phyloP scores from a whole-genome alignment of 2,797 vertebrate species.

The Lepus oiostolus region DNA sequence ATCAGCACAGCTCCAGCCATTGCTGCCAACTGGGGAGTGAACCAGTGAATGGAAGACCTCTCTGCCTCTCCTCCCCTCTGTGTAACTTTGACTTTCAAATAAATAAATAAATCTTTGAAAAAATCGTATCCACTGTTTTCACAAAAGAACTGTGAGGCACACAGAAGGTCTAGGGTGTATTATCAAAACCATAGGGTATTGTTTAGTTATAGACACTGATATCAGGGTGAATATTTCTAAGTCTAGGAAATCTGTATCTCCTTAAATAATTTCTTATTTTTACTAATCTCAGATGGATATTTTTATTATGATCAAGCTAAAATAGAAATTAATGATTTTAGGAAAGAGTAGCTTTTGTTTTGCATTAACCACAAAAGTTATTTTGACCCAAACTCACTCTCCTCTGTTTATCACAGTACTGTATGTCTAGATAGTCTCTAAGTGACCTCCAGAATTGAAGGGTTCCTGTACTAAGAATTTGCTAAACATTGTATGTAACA shows the following conservation, averaged over 20 bases:
- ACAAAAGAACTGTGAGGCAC: not conserved
- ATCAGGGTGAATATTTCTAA: not conserved
- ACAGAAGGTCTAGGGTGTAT: not conserved
- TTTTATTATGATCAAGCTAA: not conserved
- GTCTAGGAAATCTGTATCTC: not conserved
- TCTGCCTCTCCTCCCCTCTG: no score
- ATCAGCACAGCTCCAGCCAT: no score
- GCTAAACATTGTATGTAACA: not conserved
- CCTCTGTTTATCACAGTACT: not conserved
- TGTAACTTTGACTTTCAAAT: no score
- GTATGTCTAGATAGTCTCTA: not conserved
- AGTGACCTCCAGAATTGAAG: not conserved
- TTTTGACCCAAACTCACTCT: not conserved
- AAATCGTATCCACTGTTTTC: not conserved
- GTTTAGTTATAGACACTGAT: not conserved
- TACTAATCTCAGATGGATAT: not conserved
- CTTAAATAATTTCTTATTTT: not conserved
- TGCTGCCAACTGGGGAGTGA: no score
- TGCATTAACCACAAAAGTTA: not conserved
- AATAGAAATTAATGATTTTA: not conserved
- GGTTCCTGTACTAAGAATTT: not conserved
- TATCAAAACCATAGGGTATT: not conserved
- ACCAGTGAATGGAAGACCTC: no score
- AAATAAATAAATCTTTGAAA: no score
- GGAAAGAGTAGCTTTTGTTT: not conserved